These are phyloP conservation scores for Apamea anceps DNA, from an alignment of 2,888 invertebrate genomes.

Conservation along the genomic window DNA sequence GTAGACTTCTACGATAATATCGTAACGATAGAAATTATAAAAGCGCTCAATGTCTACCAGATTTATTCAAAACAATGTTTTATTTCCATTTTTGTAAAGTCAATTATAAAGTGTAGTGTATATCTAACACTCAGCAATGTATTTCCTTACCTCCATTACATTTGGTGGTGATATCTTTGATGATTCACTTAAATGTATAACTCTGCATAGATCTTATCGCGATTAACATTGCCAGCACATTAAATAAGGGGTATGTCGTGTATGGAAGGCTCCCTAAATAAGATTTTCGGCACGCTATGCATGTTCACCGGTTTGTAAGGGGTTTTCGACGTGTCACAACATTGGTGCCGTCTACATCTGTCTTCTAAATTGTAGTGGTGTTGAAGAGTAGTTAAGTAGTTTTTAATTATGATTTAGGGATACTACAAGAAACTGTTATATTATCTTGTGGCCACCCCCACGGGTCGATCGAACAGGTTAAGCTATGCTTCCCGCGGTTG, in stretches of 20 bases:
- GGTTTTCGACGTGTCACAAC: neutral
- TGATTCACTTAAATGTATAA: neutral
- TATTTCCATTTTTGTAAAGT: neutral
- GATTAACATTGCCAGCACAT: neutral
- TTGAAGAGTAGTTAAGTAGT: neutral
- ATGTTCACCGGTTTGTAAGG: neutral
- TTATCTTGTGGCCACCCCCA: neutral
- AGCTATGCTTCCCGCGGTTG: no score
- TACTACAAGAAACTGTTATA: neutral
- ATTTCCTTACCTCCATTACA: neutral
- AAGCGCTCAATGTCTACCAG: no score
- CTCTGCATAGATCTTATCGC: neutral
- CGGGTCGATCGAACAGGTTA: no score
- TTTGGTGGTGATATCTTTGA: neutral
- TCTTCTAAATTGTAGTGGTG: neutral
- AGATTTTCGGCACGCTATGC: slow-evolving; percentile 10
- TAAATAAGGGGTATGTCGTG: neutral
- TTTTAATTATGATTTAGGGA: neutral
- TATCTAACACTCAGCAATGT: neutral
- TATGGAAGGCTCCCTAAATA: neutral
- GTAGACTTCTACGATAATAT: no score
- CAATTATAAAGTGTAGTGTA: no score
- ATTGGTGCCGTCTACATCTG: neutral
- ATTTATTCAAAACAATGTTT: no score
- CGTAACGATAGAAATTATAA: no score